Conservation (phyloP, 1,140 invertebrate species). For the Drosophila serrata region DNA sequence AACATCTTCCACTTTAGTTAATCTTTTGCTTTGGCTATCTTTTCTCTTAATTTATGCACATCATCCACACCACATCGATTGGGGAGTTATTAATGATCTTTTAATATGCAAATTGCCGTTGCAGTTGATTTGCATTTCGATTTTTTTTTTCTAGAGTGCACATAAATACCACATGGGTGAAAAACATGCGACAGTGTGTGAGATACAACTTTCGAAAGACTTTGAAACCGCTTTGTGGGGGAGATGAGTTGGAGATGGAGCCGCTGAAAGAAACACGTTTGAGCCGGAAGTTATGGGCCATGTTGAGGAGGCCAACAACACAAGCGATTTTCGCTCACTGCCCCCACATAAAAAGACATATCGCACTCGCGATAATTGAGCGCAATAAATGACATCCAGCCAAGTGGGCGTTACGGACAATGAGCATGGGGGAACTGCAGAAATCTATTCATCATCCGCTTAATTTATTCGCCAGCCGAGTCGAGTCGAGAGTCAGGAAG, state of each 20-base stretch:
- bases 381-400: constrained; percentile 37
- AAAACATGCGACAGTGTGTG: constrained; percentile 6
- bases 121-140: constrained; percentile 46
- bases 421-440: not conserved
- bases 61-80: constrained; percentile 37
- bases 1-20: constrained; percentile 4
- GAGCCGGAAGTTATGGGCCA: constrained; percentile 44
- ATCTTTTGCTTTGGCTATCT: constrained; percentile 2
- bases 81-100: constrained; percentile 32
- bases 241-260: constrained; percentile 7
- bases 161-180: constrained; percentile 11
- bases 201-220: constrained; percentile 58
- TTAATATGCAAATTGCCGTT: constrained; percentile 54
- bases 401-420: constrained; percentile 34
- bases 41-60: constrained; percentile 43
- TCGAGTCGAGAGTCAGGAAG: constrained; percentile 37
- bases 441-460: constrained; percentile 32
- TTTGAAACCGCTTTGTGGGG: constrained; percentile 45
- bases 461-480: constrained; percentile 28
- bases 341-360: constrained; percentile 4
- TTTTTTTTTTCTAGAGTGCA: constrained; percentile 21
- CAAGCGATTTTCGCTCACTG: constrained; percentile 9
- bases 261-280: constrained; percentile 32
- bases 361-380: constrained; percentile 56
- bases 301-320: constrained; percentile 18